Base-by-base conservation (phyloP, 2,888 invertebrate species). In the Drosophila hamatofila region DNA sequence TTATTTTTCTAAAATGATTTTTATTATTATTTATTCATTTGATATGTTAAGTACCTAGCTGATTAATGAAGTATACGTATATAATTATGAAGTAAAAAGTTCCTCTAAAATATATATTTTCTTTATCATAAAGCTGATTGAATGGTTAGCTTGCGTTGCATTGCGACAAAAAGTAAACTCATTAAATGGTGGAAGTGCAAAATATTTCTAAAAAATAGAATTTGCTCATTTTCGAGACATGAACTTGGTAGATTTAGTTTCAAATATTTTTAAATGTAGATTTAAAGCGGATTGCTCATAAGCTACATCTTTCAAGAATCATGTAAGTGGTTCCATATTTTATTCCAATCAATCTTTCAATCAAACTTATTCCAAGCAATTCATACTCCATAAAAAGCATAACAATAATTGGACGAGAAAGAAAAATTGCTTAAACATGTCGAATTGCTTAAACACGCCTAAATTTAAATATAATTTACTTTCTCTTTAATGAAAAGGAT, bases 401-500 rank as follows among this genome's bases (percentile, higher is more conserved):
- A 12, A 2, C 16, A 25, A 25, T 46, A 27, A n/a, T 27, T 11
- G 8, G 23, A 18, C 16, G 25, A 25, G 4, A 25, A 4, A 25
- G 3, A 30, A 18, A 30, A 18, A 1, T n/a, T n/a, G 14, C 30
- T 30, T 14, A 18, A 18, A 21, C 2, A 2, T 18, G 37, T 25
- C 9, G 5, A 18, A 1, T n/a, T n/a, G 14, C 30, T 30, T 14
- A 18, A 18, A 21, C 2, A 2, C 14, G 37, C 18, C 9, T 2
- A n/a, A n/a, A n/a, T n/a, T 27, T 1, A 23, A n/a, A 57, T 57
- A 18, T 25, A 4, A 16, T 14, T 25, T 25, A 14, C 14, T 21
- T 12, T 41, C 12, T 7, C 0, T 61, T 39, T 18, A 55, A 41
- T 44, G 12, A 63, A 42, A 62, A 46, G 42, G 37, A 46, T 37